A percentile compares a stretch with the other conserved stretches of the same genome.
Evolutionary conservation across 2,797 vertebrate species (phyloP).

Genomic region (Prionace glauca): DNA sequence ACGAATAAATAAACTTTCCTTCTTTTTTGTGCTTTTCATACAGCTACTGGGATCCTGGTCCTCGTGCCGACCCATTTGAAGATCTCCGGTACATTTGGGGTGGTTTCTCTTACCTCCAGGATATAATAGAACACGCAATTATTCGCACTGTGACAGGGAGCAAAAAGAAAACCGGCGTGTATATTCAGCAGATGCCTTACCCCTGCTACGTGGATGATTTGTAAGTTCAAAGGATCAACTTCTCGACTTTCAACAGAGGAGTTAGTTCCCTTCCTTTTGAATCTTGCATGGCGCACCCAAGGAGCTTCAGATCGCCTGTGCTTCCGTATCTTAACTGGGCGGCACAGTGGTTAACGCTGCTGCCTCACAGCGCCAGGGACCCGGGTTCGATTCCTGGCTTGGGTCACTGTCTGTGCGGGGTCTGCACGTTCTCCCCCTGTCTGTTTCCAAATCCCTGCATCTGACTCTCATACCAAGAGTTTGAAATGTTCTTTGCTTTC

Average conservation of each 20-base stretch:
- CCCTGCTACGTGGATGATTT: conserved; percentile 95
- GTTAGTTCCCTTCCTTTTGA: not conserved
- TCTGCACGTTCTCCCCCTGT: too few relatives aligned
- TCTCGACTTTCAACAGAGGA: not conserved
- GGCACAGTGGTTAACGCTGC: too few relatives aligned
- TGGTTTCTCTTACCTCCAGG: conserved; percentile 90
- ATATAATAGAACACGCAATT: conserved; percentile 88
- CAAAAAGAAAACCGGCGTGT: conserved; percentile 80
- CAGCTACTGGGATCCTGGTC: conserved; percentile 97
- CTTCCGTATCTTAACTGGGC: not conserved
- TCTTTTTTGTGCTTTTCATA: conserved; percentile 36
- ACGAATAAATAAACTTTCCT: too few relatives aligned
- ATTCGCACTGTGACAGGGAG: conserved; percentile 80
- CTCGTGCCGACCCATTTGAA: conserved; percentile 93
- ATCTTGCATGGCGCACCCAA: not conserved
- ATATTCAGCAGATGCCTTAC: conserved; percentile 97
- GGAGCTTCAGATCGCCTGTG: not conserved
- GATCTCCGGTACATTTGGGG: conserved; percentile 95
- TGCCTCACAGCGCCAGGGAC: too few relatives aligned
- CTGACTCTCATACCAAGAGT: not conserved
- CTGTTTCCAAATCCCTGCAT: not conserved
- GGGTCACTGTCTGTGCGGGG: too few relatives aligned
- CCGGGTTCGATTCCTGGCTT: too few relatives aligned
- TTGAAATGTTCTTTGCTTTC: not conserved
- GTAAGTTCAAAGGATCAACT: conserved; percentile 58